Base-by-base conservation (phyloP, 2,797 vertebrate species). In the Silurus lanzhouensis region DNA sequence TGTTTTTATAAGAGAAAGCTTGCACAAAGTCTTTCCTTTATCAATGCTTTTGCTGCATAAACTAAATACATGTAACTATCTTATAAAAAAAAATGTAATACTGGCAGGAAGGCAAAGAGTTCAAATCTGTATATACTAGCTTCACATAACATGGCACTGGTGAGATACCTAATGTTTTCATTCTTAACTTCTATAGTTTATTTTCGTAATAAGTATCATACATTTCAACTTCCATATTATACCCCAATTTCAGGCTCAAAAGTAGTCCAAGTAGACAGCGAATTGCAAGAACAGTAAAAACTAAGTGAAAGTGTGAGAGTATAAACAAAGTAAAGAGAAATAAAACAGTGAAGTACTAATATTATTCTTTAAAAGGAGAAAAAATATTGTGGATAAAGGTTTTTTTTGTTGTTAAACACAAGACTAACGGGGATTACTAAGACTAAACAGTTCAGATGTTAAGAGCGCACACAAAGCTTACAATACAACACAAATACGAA, bases 41-140 rank as follows among this genome's bases (percentile, higher is more conserved):
- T 86, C 87, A 90, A 81, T 86, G 70, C 87, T 86, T 84, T 82
- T 63, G 64, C 83, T 63, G 85, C 76, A 84, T 80, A 84, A 86
- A 68, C 70, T 80, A 84, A 83, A 91, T 88, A 79, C 44, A 89
- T 90, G 25, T 57, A 77, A 38, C 55, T 6, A 25, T 58, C 55
- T 17, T 27, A 77, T 77, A 19, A 58, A 77, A 20, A 52, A 52
- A 52, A 52, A 2, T 52, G 1, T 3, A 52, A 31, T 13, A 6
- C 5, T 77, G 25, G 3, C 75, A 31, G 25, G 17, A 60, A 60
- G 17, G 17, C 25, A 76, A 76, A 76, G 38, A 5, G 12, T 57
- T 61, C 20, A n/a, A n/a, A 44, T 14, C 58, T 22, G 22, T 19
- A 46, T 61, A 22, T 44, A 10, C 25, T 38, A 6, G 17, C 25